Evolutionary conservation across 2,113 vertebrate genomes (phyloP), one percentile per base, ranked within the genome.

Genomic region (Megaceryle maxima): DNA sequence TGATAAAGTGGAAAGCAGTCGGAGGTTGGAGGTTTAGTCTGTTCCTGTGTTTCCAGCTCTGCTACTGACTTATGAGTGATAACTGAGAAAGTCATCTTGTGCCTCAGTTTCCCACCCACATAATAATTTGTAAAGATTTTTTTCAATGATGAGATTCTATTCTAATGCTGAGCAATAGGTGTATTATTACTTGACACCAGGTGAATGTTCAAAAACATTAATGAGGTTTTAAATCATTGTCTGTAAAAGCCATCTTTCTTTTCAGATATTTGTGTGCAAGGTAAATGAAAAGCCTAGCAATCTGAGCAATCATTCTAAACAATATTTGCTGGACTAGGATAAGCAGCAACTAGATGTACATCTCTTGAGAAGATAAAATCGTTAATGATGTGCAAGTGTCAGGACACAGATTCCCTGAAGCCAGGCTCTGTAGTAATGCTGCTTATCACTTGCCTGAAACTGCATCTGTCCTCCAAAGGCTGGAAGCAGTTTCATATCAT

Each of bases 371-470:
- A 83, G 56, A 75, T 39, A 74, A 94, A 81, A 81, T 80, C 13
- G 5, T 64, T 92, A 83, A 88, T 85, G 59, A 67, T 46, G 19
- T 51, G 22, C 29, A 69, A 50, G 37, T 41, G 37, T n/a, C 62
- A 21, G 15, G 43, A 62, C 15, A 13, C 33, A 4, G 50, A 64
- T 43, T 91, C 51, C 78, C 79, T 41, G 56, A 62, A 81, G 80
- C 84, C n/a, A 37, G 44, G 46, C 62, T 72, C 79, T 85, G 13
- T 74, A 89, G 64, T 79, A 64, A 86, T 57, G 70, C 81, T 78
- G 69, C 80, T 89, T 88, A 91, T 74, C 90, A 13, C 37, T 20
- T 39, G 50, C 79, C 85, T 95, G 81, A 93, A 88, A 77, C 57
- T 57, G 26, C 62, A 16, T 80, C 59, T 86, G 51, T 59, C 59